These are phyloP conservation scores for Trissolcus japonicus DNA, from an alignment of 2,888 invertebrate species.

Conservation along the genomic window DNA sequence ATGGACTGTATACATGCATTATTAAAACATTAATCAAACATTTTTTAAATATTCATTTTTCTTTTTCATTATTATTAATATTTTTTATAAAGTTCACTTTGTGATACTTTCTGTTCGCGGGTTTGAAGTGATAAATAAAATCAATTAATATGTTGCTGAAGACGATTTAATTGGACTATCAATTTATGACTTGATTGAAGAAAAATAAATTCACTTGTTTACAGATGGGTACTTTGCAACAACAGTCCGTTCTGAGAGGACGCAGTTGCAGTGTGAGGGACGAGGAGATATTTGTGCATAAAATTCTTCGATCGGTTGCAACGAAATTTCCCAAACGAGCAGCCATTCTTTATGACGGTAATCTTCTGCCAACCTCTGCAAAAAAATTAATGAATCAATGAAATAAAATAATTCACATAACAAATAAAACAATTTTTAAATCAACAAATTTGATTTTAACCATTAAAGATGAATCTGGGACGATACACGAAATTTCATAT, in stretches of 20 bases:
- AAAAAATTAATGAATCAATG: not conserved
- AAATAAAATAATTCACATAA: too few relatives aligned
- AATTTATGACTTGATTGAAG: not conserved
- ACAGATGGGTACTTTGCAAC: slow-evolving; percentile 86
- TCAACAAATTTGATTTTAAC: too few relatives aligned
- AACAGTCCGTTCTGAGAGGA: slow-evolving; percentile 82
- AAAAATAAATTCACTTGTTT: slow-evolving; percentile 5
- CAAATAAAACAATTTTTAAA: too few relatives aligned
- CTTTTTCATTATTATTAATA: not conserved
- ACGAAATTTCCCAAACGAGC: slow-evolving; percentile 77
- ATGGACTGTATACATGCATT: slow-evolving; percentile 8
- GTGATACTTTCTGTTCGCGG: not conserved
- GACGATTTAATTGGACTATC: too few relatives aligned
- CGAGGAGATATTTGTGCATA: slow-evolving; percentile 77
- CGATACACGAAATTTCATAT: slow-evolving; percentile 75
- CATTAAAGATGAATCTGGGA: slow-evolving; percentile 65
- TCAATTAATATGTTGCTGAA: too few relatives aligned
- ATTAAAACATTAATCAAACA: not conserved
- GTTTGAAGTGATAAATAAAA: too few relatives aligned
- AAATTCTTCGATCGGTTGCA: slow-evolving; percentile 80
- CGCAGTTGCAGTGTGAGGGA: slow-evolving; percentile 55
- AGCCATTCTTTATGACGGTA: slow-evolving; percentile 82
- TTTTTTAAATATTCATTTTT: not conserved
- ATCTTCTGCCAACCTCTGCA: not conserved
- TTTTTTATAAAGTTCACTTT: not conserved